A percentile compares a stretch with the other conserved stretches of the same genome.
Conservation (phyloP, 2,888 invertebrate genomes). For the Pogonocherus hispidulus region DNA sequence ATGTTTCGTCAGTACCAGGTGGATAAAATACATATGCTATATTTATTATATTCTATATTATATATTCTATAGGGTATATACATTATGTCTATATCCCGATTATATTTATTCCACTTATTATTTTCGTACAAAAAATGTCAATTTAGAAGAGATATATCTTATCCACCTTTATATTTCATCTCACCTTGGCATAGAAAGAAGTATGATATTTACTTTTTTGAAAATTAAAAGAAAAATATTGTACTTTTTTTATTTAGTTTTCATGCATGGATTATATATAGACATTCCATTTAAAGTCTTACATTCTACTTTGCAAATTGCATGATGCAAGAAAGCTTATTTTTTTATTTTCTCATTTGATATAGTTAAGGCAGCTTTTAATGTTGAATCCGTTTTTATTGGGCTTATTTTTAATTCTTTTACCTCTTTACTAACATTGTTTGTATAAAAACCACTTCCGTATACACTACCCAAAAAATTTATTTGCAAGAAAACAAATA, state of each 20-base stretch:
- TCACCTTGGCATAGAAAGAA: conserved; percentile 30
- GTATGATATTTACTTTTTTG: conserved; percentile 25
- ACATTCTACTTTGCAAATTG: conserved; percentile 35
- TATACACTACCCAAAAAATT: conserved; percentile 8
- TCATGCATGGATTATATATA: conserved; percentile 29
- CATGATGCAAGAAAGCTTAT: conserved; percentile 16
- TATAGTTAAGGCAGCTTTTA: conserved; percentile 52
- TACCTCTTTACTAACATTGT: conserved; percentile 40
- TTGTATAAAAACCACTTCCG: conserved; percentile 9
- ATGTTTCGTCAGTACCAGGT: conserved; percentile 33
- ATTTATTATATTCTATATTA: conserved; percentile 15
- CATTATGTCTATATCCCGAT: no score
- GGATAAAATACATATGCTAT: conserved; percentile 37
- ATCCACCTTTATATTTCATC: conserved; percentile 18
- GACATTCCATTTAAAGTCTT: conserved; percentile 48
- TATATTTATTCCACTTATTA: no score
- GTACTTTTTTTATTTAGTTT: conserved; percentile 26
- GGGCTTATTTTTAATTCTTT: conserved; percentile 45
- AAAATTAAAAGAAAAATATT: conserved; percentile 15
- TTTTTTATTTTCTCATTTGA: conserved; percentile 32
- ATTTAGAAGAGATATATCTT: conserved; percentile 7
- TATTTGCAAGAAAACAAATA: background rate
- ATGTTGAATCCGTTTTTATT: conserved; percentile 60
- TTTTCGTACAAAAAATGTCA: background rate
- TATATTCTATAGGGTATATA: no score